A percentile compares a stretch with the other conserved stretches of the same genome.
These are phyloP conservation scores for Neelides folsomi DNA, from an alignment of 2,888 invertebrate genomes.

Conservation along the genomic window DNA sequence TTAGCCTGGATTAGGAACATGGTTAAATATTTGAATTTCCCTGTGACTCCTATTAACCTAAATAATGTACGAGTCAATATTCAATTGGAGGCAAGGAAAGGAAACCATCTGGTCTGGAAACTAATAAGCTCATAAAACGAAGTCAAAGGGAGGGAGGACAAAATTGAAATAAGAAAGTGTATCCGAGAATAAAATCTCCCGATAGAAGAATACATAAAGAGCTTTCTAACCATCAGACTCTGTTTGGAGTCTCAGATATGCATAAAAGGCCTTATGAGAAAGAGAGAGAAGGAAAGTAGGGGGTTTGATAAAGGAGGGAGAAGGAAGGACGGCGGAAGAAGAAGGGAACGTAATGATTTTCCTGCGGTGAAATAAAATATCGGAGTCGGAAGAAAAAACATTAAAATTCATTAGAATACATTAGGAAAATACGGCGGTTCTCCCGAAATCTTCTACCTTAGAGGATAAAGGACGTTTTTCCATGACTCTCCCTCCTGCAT, in stretches of 20 bases:
- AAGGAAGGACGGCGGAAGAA: background rate
- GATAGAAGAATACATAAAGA: no score
- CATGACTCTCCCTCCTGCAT: no score
- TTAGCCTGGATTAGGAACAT: no score
- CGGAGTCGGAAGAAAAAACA: conserved; percentile 15
- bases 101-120: background rate
- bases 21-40: no score
- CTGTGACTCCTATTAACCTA: no score
- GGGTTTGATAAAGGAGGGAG: conserved; percentile 3
- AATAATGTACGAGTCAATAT: no score
- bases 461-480: no score
- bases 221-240: no score
- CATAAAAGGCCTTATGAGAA: no score
- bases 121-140: background rate
- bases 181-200: no score
- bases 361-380: conserved; percentile 20
- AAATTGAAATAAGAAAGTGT: background rate
- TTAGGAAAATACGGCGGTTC: conserved; percentile 12
- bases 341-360: conserved; percentile 15
- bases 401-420: conserved; percentile 25
- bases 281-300: conserved; percentile 1
- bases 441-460: background rate
- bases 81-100: no score
- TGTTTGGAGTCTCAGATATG: no score
- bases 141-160: background rate